Base-by-base conservation (phyloP, 2,113 vertebrate species). In the Anguilla rostrata region DNA sequence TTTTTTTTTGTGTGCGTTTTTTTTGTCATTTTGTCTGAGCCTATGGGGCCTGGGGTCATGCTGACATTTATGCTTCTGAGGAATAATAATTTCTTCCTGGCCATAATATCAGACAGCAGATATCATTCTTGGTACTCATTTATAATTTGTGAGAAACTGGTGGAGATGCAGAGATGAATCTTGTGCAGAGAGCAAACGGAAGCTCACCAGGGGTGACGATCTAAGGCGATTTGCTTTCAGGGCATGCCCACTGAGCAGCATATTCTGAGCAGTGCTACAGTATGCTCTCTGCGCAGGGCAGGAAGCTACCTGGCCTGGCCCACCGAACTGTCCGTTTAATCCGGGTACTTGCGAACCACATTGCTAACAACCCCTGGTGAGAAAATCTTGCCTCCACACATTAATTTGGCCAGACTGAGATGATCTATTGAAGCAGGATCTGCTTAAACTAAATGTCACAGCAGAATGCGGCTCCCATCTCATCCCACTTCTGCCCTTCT, bases 81-180 rank as follows among this genome's bases (percentile, higher is more conserved):
- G n/a, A 75, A 75, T 75, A 75, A 75, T 75, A 34, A 75, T 75
- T 75, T 75, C n/a, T 75, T 75, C n/a, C 34, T 75, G 71, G 71
- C 71, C 71, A 75, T 75, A 34, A 34, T 34, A 75, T n/a, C 71
- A 75, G n/a, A 34, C 20, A 66, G 60, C 60, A 26, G 60, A 66
- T 66, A 22, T 66, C 60, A 66, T 66, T 66, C 18, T 26, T 75
- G 5, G 12, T n/a, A 34, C 8, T 75, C n/a, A 34, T 75, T 75
- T 75, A 11, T 6, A 34, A n/a, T 34, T 75, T 75, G 71, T 75
- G 9, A 34, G 71, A 75, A 11, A 75, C 71, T 26, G 9, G 26
- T 75, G n/a, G 26, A 34, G 71, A 34, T 2, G 71, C n/a, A 34
- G 71, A 29, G 71, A 75, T 75, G 4, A 75, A 75, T 34, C 71